Conservation (phyloP, 2,888 invertebrate species). For the Patella caerulea region DNA sequence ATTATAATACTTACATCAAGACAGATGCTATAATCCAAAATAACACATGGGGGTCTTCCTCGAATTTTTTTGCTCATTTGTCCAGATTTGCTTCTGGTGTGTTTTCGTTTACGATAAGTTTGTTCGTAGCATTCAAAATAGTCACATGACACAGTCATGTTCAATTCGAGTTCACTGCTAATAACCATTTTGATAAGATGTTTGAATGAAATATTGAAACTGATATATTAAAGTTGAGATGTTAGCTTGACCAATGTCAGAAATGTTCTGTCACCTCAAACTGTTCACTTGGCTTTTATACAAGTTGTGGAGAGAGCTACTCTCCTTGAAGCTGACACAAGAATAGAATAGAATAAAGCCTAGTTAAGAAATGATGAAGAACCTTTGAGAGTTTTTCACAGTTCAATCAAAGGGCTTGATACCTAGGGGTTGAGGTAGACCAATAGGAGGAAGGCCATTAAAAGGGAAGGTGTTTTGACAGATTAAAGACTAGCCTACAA, state of each 20-base stretch:
- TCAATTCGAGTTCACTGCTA: not conserved
- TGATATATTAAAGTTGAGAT: not conserved
- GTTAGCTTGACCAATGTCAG: not conserved
- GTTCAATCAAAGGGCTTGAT: not conserved
- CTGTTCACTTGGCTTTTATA: slow-evolving; percentile 1
- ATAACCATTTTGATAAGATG: not conserved
- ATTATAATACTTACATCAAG: slow-evolving; percentile 23
- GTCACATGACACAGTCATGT: slow-evolving; percentile 4
- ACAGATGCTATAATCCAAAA: slow-evolving; percentile 24
- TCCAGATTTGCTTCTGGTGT: slow-evolving; percentile 22
- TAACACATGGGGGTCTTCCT: slow-evolving; percentile 14
- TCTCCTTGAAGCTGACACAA: not conserved
- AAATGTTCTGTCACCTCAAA: not conserved
- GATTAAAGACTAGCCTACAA: slow-evolving; percentile 1
- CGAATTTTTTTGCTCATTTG: slow-evolving; percentile 22
- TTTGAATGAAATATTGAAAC: not conserved
- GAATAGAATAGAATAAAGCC: not conserved
- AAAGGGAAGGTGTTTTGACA: not conserved
- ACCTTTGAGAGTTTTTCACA: slow-evolving; percentile 7
- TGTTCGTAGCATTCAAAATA: slow-evolving; percentile 21
- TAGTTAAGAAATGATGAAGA: not conserved
- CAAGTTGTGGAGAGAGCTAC: not conserved
- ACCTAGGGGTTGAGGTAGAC: not conserved
- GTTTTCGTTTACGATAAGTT: slow-evolving; percentile 20
- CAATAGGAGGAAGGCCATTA: not conserved